These are phyloP conservation scores for Myanophis thanlyinensis DNA, from an alignment of 2,113 vertebrate species.

Conservation along the genomic window DNA sequence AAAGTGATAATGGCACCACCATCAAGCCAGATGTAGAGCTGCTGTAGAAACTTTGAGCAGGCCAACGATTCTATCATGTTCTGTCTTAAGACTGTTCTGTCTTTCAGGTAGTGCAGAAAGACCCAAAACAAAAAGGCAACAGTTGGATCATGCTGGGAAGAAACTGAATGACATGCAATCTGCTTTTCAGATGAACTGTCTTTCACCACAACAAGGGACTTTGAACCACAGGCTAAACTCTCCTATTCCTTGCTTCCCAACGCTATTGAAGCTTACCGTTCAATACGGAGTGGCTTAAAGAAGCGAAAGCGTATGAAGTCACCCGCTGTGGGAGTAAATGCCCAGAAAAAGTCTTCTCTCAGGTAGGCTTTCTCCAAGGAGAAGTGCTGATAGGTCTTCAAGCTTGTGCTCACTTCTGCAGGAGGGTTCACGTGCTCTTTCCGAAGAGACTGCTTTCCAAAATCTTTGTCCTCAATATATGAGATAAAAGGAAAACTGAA, in stretches of 20 bases:
- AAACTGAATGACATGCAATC: neutral
- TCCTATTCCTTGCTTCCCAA: neutral
- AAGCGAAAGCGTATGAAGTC: slow-evolving; percentile 98
- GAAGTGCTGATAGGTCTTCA: slow-evolving; percentile 99
- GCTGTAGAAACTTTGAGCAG: neutral
- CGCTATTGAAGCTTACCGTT: slow-evolving; percentile 76
- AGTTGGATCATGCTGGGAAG: neutral
- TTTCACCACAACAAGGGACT: neutral
- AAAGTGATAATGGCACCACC: neutral
- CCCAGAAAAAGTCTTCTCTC: slow-evolving; percentile 98
- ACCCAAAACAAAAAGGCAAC: neutral
- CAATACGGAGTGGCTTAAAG: slow-evolving; percentile 91
- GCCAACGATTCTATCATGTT: neutral
- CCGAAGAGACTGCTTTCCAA: slow-evolving; percentile 90
- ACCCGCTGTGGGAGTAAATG: slow-evolving; percentile 91
- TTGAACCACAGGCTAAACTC: neutral
- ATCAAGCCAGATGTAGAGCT: neutral
- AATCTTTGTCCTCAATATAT: slow-evolving; percentile 88
- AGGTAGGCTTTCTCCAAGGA: slow-evolving; percentile 98
- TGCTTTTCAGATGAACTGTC: neutral
- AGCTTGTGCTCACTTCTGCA: slow-evolving; percentile 95
- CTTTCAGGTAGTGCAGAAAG: neutral
- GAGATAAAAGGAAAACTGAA: slow-evolving; percentile 35
- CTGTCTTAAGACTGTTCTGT: neutral
- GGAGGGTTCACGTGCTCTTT: slow-evolving; percentile 96